Evolutionary conservation across 2,113 vertebrate species (phyloP).

Genomic region (Egretta garzetta): DNA sequence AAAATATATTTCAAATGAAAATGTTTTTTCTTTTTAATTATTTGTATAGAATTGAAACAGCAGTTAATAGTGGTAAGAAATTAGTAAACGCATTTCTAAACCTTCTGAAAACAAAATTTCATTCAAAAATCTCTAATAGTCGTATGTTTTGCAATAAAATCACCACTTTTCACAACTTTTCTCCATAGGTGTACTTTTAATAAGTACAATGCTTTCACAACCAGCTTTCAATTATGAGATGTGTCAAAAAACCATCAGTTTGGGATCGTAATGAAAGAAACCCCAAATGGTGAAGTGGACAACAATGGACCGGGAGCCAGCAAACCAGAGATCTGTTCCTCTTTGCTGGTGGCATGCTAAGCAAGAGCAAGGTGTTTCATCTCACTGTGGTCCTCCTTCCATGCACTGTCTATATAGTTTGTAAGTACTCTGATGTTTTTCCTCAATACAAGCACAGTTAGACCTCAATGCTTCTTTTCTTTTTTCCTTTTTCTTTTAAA

Average conservation of each 20-base stretch:
- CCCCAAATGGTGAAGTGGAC: neutral
- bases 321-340: neutral
- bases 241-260: neutral
- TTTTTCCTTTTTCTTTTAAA: neutral
- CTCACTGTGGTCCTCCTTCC: neutral
- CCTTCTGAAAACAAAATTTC: neutral
- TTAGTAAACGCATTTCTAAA: neutral
- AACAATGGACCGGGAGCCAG: fast-evolving
- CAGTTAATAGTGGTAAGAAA: neutral
- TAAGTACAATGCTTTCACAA: neutral
- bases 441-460: neutral
- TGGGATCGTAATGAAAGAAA: neutral
- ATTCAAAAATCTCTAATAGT: neutral
- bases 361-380: neutral
- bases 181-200: neutral
- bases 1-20: neutral
- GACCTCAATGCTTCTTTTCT: neutral
- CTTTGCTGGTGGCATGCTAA: neutral
- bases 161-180: neutral
- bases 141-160: neutral
- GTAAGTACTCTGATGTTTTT: neutral
- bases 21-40: neutral
- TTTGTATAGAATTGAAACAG: neutral
- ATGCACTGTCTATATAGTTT: neutral
- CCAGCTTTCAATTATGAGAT: neutral